Conservation (phyloP, 2,113 vertebrate genomes). For the Cranoglanis bouderius region DNA sequence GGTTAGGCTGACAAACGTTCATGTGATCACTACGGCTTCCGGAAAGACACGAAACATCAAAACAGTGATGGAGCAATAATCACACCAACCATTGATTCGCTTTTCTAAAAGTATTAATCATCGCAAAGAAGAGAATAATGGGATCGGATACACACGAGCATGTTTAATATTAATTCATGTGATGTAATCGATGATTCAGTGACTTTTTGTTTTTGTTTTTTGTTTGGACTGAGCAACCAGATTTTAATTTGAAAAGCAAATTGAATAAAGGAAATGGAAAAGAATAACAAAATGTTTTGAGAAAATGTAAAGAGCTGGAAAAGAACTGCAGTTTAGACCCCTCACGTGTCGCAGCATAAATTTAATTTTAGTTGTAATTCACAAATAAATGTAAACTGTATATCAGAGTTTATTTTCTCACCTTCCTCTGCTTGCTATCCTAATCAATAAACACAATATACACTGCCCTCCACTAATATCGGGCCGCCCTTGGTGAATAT, state of each 20-base stretch:
- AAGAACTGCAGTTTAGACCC: too few relatives aligned
- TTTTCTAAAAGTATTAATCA: too few relatives aligned
- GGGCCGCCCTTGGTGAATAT: too few relatives aligned
- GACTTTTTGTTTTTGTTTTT: too few relatives aligned
- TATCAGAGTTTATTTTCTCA: neutral
- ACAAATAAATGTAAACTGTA: neutral
- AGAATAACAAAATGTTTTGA: neutral
- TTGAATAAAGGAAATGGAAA: neutral
- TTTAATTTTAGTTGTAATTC: neutral
- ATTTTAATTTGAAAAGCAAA: neutral
- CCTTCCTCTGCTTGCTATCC: neutral
- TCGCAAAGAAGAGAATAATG: neutral
- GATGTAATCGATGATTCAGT: neutral
- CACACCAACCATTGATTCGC: neutral
- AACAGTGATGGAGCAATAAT: neutral
- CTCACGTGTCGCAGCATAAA: too few relatives aligned
- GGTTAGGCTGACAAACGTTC: neutral
- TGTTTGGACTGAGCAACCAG: neutral
- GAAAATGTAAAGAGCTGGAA: neutral
- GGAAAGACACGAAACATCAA: neutral
- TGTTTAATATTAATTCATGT: neutral
- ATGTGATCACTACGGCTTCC: neutral
- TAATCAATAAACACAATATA: neutral
- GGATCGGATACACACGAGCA: neutral
- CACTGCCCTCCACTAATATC: too few relatives aligned